Percentiles rank a stretch among this genome's conserved stretches.
phyloP scores from a whole-genome alignment of 1,140 invertebrate species.

The Venustaconcha ellipsiformis region DNA sequence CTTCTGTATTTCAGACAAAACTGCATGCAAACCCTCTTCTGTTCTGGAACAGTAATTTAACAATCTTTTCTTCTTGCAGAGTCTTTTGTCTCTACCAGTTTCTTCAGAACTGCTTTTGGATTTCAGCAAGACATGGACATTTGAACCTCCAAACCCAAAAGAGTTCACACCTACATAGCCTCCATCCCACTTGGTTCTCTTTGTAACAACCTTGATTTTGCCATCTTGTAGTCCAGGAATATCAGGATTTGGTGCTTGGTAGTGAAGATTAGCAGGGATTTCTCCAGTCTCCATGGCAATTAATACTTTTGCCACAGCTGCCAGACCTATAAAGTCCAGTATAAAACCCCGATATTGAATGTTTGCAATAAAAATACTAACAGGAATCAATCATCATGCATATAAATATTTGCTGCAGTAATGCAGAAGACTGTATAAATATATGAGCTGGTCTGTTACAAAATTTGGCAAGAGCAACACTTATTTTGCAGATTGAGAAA shows the following conservation, averaged over 20 bases:
- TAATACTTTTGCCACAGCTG: conserved; percentile 88
- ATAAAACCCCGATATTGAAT: neutral
- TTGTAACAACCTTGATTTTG: conserved; percentile 86
- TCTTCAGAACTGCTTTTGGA: conserved; percentile 64
- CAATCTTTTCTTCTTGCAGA: conserved; percentile 74
- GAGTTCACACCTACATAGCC: conserved; percentile 91
- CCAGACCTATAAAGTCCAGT: conserved; percentile 74
- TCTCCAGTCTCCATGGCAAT: conserved; percentile 89
- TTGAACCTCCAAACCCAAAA: conserved; percentile 98
- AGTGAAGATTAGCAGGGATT: conserved; percentile 94
- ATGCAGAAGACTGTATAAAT: neutral
- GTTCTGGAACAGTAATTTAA: conserved; percentile 87
- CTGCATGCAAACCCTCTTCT: conserved; percentile 79
- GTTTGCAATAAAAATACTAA: neutral
- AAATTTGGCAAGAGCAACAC: neutral
- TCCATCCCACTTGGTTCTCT: conserved; percentile 84
- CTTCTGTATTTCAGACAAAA: conserved; percentile 75
- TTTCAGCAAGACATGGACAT: conserved; percentile 90
- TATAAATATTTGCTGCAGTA: neutral
- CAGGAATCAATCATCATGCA: neutral
- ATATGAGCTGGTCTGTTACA: neutral
- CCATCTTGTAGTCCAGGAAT: conserved; percentile 90
- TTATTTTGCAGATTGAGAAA: too few species aligned
- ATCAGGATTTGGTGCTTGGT: conserved; percentile 85
- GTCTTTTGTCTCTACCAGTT: neutral